These are phyloP conservation scores for Tychaedon coryphoeus DNA, from an alignment of 2,113 vertebrate species.

Conservation along the genomic window DNA sequence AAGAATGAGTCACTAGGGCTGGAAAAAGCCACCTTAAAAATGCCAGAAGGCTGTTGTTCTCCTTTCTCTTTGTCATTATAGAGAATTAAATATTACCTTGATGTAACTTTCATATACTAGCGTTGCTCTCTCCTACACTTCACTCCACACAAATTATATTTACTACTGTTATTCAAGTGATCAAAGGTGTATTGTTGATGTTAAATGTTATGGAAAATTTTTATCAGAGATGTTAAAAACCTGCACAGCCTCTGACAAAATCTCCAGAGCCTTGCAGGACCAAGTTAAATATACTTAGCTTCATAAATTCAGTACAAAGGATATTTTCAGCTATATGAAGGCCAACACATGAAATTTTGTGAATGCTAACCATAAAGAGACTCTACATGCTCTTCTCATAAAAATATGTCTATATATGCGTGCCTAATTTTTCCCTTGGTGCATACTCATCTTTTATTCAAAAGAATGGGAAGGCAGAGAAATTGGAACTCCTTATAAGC, in stretches of 20 bases:
- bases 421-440: not conserved
- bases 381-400: not conserved
- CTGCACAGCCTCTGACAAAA: not conserved
- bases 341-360: not conserved
- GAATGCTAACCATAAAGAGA: not conserved
- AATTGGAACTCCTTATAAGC: not conserved
- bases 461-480: not conserved
- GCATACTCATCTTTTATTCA: not conserved
- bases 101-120: not conserved
- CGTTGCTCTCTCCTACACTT: not conserved
- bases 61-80: not conserved
- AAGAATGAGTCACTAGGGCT: not conserved
- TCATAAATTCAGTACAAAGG: not conserved
- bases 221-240: not conserved
- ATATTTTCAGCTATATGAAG: constrained; percentile 4
- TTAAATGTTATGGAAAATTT: not conserved
- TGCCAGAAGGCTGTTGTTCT: not conserved
- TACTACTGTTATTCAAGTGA: not conserved
- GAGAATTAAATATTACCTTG: not conserved
- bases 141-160: not conserved
- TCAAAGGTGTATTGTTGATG: not conserved
- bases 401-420: not conserved
- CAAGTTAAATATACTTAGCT: not conserved
- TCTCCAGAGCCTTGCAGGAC: not conserved
- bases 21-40: not conserved